These are phyloP conservation scores for Lycorma delicatula DNA, from an alignment of 1,140 invertebrate genomes.

Conservation along the genomic window DNA sequence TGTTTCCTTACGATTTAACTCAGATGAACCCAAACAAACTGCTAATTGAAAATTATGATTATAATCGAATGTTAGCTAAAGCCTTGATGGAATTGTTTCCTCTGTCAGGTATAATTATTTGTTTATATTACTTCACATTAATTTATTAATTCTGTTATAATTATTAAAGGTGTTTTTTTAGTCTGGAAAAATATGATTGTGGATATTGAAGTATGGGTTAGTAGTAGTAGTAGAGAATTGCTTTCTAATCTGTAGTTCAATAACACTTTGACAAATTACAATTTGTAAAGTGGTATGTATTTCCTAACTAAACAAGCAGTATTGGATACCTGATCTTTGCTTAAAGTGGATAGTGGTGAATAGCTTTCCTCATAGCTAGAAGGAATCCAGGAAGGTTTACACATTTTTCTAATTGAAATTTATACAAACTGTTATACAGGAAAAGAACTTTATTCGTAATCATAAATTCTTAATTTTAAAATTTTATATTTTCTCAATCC, in stretches of 20 bases:
- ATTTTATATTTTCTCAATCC: too few relatives aligned
- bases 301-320: too few relatives aligned
- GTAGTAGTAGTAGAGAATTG: neutral
- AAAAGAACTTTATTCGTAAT: too few relatives aligned
- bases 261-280: too few relatives aligned
- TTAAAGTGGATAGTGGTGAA: too few relatives aligned
- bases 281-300: too few relatives aligned
- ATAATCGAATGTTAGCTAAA: neutral
- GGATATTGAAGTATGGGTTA: neutral
- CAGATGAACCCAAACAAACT: neutral
- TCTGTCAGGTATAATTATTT: slow-evolving; percentile 1
- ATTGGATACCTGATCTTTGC: too few relatives aligned
- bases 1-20: slow-evolving; percentile 1
- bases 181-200: neutral
- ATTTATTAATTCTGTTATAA: neutral
- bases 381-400: too few relatives aligned
- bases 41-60: neutral
- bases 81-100: neutral
- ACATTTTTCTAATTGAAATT: too few relatives aligned
- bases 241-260: neutral
- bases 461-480: too few relatives aligned
- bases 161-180: neutral
- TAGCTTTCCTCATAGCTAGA: too few relatives aligned
- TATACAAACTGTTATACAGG: too few relatives aligned
- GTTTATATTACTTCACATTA: neutral